Percentiles rank a stretch among this genome's conserved stretches.
phyloP scores from a whole-genome alignment of 2,797 vertebrate species.

The Sarcoramphus papa region DNA sequence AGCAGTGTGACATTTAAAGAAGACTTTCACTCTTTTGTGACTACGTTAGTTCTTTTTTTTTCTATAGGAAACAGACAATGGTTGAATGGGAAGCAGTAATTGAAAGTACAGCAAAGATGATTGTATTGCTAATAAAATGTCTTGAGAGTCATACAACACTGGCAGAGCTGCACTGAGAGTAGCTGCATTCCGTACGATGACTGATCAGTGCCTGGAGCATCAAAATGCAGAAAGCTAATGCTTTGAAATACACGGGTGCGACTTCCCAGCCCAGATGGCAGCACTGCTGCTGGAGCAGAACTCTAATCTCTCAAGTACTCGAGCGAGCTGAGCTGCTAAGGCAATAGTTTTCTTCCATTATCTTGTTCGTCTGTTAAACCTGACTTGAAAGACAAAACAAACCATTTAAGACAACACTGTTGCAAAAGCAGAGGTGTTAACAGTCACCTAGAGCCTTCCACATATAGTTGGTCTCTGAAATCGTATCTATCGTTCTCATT shows the following conservation, averaged over 20 bases:
- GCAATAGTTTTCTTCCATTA: neutral
- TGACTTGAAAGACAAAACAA: slow-evolving; percentile 37
- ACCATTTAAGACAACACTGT: neutral
- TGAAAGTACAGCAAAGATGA: neutral
- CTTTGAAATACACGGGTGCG: neutral
- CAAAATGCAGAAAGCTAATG: neutral
- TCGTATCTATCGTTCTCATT: neutral
- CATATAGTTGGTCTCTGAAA: neutral
- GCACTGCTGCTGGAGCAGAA: neutral
- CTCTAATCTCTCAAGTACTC: neutral
- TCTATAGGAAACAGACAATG: neutral
- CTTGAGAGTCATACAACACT: neutral
- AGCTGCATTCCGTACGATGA: neutral
- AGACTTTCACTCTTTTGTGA: neutral
- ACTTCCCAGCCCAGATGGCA: neutral
- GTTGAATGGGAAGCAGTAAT: neutral
- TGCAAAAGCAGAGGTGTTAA: neutral
- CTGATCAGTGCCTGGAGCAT: neutral
- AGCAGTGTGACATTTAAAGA: neutral
- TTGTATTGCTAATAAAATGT: neutral
- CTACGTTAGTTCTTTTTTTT: neutral
- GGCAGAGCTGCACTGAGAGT: neutral
- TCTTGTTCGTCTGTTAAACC: neutral
- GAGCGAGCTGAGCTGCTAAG: neutral
- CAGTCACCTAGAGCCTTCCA: neutral